A percentile compares a stretch with the other conserved stretches of the same genome.
phyloP scores from a whole-genome alignment of 2,888 invertebrate species.

The Athripsodes cinereus region DNA sequence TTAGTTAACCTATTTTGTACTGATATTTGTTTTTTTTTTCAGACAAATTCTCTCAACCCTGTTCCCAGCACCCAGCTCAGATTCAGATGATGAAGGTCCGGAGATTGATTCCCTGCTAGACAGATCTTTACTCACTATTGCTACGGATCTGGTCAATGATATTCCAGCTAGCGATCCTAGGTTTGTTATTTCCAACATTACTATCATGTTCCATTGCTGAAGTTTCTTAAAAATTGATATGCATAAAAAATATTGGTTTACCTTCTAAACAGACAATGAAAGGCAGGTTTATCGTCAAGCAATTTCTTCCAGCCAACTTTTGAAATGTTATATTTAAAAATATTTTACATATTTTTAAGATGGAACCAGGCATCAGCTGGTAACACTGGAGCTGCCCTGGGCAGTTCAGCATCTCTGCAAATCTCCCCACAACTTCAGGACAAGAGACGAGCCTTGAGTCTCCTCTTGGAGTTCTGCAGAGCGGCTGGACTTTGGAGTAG shows the following conservation, averaged over 20 bases:
- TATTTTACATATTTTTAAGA: too few species aligned
- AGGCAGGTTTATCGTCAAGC: too few species aligned
- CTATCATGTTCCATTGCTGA: background rate
- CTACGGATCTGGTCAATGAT: slow-evolving; percentile 77
- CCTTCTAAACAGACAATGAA: too few species aligned
- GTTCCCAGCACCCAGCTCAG: slow-evolving; percentile 24
- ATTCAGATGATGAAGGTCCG: slow-evolving; percentile 34
- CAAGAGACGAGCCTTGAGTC: slow-evolving; percentile 74
- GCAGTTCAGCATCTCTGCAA: slow-evolving; percentile 75
- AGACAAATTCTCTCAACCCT: slow-evolving; percentile 12
- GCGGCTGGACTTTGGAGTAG: slow-evolving; percentile 61
- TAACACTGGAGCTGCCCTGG: slow-evolving; percentile 47
- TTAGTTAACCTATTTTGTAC: too few species aligned
- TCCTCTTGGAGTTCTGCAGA: slow-evolving; percentile 71
- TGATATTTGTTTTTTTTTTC: background rate
- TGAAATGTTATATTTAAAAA: too few species aligned
- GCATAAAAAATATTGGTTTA: background rate
- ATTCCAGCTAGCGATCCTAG: slow-evolving; percentile 82
- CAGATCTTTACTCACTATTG: slow-evolving; percentile 59
- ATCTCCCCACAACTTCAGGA: slow-evolving; percentile 80
- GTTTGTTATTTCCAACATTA: slow-evolving; percentile 27
- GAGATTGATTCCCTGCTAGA: slow-evolving; percentile 49
- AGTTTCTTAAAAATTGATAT: background rate
- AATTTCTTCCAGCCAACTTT: too few species aligned
- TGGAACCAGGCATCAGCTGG: slow-evolving; percentile 40